These are phyloP conservation scores for Scarus forsteni DNA, from an alignment of 2,797 vertebrate genomes.

Conservation along the genomic window DNA sequence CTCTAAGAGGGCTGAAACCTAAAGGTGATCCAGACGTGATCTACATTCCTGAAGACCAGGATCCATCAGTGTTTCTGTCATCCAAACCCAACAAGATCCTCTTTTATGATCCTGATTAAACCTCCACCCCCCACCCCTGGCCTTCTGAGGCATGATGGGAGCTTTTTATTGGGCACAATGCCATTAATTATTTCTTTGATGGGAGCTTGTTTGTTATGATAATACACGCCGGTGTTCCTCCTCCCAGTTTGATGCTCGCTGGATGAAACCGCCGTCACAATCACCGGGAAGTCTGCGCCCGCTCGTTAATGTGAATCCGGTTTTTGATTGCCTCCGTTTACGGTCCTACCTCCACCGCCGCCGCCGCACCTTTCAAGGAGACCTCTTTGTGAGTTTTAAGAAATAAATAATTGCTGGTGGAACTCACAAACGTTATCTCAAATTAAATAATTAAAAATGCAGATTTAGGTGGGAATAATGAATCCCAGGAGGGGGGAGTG, in stretches of 20 bases:
- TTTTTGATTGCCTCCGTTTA: slow-evolving; percentile 57
- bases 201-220: slow-evolving; percentile 92
- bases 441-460: slow-evolving; percentile 88
- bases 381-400: slow-evolving; percentile 71
- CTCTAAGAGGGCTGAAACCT: too few species aligned
- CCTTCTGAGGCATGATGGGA: slow-evolving; percentile 90
- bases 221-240: slow-evolving; percentile 73
- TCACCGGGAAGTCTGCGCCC: slow-evolving; percentile 47
- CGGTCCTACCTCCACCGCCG: slow-evolving; percentile 44
- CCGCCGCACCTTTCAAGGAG: slow-evolving; percentile 52
- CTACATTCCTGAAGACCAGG: too few species aligned
- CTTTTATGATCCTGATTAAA: slow-evolving; percentile 92
- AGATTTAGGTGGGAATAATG: slow-evolving; percentile 86
- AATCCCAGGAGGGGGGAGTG: slow-evolving; percentile 76
- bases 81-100: slow-evolving; percentile 75
- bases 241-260: slow-evolving; percentile 60
- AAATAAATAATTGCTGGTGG: slow-evolving; percentile 76
- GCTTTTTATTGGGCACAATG: slow-evolving; percentile 92
- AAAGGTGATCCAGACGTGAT: too few species aligned
- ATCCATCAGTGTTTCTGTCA: not conserved
- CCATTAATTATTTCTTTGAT: slow-evolving; percentile 95
- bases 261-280: slow-evolving; percentile 68
- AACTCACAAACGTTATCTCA: slow-evolving; percentile 77
- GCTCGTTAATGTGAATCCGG: slow-evolving; percentile 33
- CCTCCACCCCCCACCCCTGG: slow-evolving; percentile 86